Base-by-base conservation (phyloP, 2,797 vertebrate species). In the Propithecus deckenii region DNA sequence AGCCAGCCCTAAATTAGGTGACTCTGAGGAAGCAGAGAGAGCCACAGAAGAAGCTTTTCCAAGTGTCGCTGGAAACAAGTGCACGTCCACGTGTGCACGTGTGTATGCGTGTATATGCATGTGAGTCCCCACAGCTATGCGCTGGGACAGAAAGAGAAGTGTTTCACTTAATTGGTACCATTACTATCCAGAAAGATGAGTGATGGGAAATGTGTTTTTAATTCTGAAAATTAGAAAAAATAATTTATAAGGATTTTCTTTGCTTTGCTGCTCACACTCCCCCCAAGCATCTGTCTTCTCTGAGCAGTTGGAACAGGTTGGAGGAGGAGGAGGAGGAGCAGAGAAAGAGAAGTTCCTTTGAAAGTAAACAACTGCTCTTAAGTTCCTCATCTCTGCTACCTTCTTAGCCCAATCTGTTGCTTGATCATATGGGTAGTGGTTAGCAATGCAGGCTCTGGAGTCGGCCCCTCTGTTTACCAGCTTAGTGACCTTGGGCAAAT, bases 201-300 rank as follows among this genome's bases (percentile, higher is more conserved):
- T 55, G 81, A 92, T 67, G 43, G 50, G 38, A 92, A 85, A 94
- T 93, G 67, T 50, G 50, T 46, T 94, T 97, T 96, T 61, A 76
- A 91, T 88, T 50, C 28, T 87, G 46, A 86, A 75, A 76, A 92
- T 89, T 81, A 89, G 96, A 85, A 95, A 97, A 90, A 97, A 94
- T 95, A 93, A 96, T 97, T 97, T 98, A 89, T 97, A 96, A 97
- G 93, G 97, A 97, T 97, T 88, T 97, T 96, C 57, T 98, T 98
- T 97, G 97, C 97, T 98, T 97, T 97, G 78, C 61, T 1, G 17
- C 78, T 95, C 80, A 97, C 92, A 97, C 97, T 96, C 69, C 96
- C 96, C 72, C 78, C 22, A 79, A 85, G 97, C 98, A 98, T 98
- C 98, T 98, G 97, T 97, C 97, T 94, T 95, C 96, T 97, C 86